These are phyloP conservation scores for Odontocerum albicorne DNA, from an alignment of 2,888 invertebrate species.

Conservation along the genomic window DNA sequence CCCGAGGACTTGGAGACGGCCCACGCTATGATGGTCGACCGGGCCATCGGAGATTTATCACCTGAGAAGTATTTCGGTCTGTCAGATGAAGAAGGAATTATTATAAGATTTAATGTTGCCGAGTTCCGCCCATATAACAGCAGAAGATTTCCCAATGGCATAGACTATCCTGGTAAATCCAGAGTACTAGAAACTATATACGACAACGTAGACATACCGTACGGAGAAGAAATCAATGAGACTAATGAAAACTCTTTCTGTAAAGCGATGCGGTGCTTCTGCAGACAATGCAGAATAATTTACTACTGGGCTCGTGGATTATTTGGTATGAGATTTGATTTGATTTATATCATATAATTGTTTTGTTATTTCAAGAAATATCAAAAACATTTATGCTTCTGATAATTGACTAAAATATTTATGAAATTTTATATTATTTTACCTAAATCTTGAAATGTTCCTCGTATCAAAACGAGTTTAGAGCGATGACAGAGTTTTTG, in stretches of 20 bases:
- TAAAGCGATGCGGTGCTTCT: neutral
- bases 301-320: conserved; percentile 3
- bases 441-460: no score
- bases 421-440: no score
- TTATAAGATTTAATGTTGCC: conserved; percentile 32
- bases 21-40: neutral
- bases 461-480: no score
- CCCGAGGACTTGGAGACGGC: conserved; percentile 1
- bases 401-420: no score
- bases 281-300: conserved; percentile 7
- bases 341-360: no score
- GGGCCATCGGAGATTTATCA: conserved; percentile 10
- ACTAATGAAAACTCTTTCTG: neutral
- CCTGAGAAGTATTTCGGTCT: conserved; percentile 48
- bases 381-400: no score
- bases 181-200: neutral
- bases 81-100: conserved; percentile 44
- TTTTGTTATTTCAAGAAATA: no score
- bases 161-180: conserved; percentile 27
- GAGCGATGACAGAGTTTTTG: no score
- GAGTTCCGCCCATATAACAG: conserved; percentile 23
- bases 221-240: neutral
- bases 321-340: conserved; percentile 5
- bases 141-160: conserved; percentile 21
- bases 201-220: neutral